A percentile compares a stretch with the other conserved stretches of the same genome.
phyloP scores from a whole-genome alignment of 2,797 vertebrate species.

The Ceryle rudis region DNA sequence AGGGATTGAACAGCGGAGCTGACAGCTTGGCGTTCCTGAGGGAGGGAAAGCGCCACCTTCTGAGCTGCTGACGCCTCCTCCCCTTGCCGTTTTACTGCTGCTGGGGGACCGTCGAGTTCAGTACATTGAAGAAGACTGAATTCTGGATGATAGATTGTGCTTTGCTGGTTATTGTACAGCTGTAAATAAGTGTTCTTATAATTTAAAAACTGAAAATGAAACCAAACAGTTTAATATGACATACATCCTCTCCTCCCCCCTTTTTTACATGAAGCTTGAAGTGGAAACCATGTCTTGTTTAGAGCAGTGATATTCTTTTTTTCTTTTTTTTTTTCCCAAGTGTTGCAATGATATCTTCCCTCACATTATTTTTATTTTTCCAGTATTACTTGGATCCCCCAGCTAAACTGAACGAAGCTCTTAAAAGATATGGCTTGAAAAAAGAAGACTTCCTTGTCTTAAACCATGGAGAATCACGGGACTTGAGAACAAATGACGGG shows the following conservation, averaged over 20 bases:
- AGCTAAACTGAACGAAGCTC: conserved; percentile 85
- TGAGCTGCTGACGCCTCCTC: background rate
- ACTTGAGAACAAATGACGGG: conserved; percentile 78
- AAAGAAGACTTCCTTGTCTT: conserved; percentile 90
- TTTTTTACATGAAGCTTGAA: background rate
- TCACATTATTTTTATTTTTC: conserved; percentile 4
- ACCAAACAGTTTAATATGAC: background rate
- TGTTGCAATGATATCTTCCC: background rate
- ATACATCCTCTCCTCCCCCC: background rate
- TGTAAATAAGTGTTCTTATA: background rate
- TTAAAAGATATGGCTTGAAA: conserved; percentile 86
- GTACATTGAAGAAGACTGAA: accelerated
- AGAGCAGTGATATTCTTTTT: background rate
- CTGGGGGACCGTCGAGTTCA: accelerated
- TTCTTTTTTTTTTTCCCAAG: background rate
- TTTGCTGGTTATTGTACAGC: background rate
- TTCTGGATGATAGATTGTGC: background rate
- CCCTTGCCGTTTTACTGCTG: background rate
- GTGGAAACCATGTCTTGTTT: background rate
- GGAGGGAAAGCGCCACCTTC: background rate
- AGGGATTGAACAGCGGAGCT: accelerated
- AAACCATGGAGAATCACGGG: conserved; percentile 90
- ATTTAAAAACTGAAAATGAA: background rate
- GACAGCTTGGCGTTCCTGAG: too few species aligned
- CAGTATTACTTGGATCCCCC: conserved; percentile 95